Percentiles rank a stretch among this genome's conserved stretches.
phyloP scores from a whole-genome alignment of 1,140 invertebrate genomes.

The Melitaea cinxia region DNA sequence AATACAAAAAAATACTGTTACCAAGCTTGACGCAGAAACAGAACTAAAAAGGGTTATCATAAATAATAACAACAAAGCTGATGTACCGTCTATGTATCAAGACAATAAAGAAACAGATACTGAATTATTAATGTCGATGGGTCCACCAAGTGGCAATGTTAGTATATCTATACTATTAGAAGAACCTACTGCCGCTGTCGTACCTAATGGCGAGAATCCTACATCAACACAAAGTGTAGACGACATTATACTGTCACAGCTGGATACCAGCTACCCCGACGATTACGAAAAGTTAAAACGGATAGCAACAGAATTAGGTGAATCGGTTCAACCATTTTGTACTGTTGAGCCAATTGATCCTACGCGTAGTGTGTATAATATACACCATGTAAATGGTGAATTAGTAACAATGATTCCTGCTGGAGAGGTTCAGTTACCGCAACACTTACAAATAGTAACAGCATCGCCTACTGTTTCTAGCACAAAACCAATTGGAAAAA shows the following conservation, averaged over 20 bases:
- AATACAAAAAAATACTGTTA: constrained; percentile 66
- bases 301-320: constrained; percentile 88
- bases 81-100: constrained; percentile 77
- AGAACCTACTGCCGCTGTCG: constrained; percentile 66
- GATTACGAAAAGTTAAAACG: constrained; percentile 89
- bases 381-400: constrained; percentile 78
- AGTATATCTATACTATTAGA: constrained; percentile 79
- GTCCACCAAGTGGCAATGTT: constrained; percentile 71
- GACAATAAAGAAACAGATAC: constrained; percentile 67
- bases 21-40: constrained; percentile 62
- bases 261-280: constrained; percentile 86
- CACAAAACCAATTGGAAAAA: constrained; percentile 77
- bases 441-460: constrained; percentile 79
- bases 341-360: constrained; percentile 83
- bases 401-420: constrained; percentile 77
- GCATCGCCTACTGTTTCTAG: constrained; percentile 79
- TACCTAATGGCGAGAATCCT: constrained; percentile 81
- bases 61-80: constrained; percentile 78
- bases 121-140: constrained; percentile 72
- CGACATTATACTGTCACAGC: constrained; percentile 86
- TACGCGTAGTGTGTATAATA: constrained; percentile 79
- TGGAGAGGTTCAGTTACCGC: constrained; percentile 72
- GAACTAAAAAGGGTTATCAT: constrained; percentile 73
- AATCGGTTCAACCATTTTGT: constrained; percentile 87
- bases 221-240: constrained; percentile 86